Conservation (phyloP, 2,888 invertebrate genomes). For the Chrysolina oricalcia region DNA sequence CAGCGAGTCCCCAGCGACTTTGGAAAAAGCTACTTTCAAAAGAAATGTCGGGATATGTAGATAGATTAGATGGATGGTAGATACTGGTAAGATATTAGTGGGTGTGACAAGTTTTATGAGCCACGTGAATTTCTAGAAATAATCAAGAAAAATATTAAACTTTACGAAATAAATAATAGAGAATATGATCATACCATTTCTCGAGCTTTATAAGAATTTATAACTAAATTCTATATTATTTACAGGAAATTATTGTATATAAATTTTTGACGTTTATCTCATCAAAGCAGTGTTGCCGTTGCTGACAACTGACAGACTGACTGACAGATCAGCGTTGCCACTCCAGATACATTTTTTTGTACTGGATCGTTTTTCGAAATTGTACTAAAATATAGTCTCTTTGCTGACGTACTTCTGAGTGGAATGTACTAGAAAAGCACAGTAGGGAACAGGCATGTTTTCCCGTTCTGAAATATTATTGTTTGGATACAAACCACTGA, state of each 20-base stretch:
- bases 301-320: too few relatives aligned
- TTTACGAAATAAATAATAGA: background rate
- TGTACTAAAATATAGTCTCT: too few relatives aligned
- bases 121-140: background rate
- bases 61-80: slow-evolving; percentile 24
- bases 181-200: slow-evolving; percentile 6
- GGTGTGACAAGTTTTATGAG: slow-evolving; percentile 40
- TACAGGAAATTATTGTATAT: slow-evolving; percentile 10
- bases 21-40: background rate
- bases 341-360: too few relatives aligned
- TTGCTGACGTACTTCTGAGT: too few relatives aligned
- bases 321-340: too few relatives aligned
- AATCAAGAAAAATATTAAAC: background rate
- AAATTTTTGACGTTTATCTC: slow-evolving; percentile 18
- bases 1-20: background rate
- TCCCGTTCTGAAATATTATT: too few relatives aligned
- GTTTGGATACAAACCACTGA: too few relatives aligned
- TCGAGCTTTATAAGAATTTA: background rate
- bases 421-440: too few relatives aligned
- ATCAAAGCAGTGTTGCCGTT: too few relatives aligned
- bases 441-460: too few relatives aligned
- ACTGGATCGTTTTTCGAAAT: too few relatives aligned
- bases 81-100: slow-evolving; percentile 34
- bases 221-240: slow-evolving; percentile 5
- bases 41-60: slow-evolving; percentile 14